phyloP scores from a whole-genome alignment of 2,113 vertebrate genomes.

The human region GRCh38 chr5:7561501-7562000 shows the following conservation, averaged over 20 bases:
- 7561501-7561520: neutral
- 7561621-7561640: neutral
- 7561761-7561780: neutral
- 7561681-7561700: neutral
- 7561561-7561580: neutral
- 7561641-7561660: neutral
- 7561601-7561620: neutral
- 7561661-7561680: neutral
- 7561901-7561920: neutral
- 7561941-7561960: neutral
- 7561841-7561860: accelerated
- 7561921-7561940: neutral
- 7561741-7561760: accelerated
- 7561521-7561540: neutral
- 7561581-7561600: neutral
- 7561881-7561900: neutral
- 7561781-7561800: accelerated
- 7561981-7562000: accelerated
- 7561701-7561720: accelerated
- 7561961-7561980: neutral
- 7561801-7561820: accelerated
- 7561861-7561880: neutral
- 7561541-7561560: neutral
- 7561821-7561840: too few relatives aligned
- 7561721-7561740: too few relatives aligned